A percentile compares a stretch with the other conserved stretches of the same genome.
phyloP scores from a whole-genome alignment of 1,140 invertebrate genomes.

The Lepidotrigona ventralis region DNA sequence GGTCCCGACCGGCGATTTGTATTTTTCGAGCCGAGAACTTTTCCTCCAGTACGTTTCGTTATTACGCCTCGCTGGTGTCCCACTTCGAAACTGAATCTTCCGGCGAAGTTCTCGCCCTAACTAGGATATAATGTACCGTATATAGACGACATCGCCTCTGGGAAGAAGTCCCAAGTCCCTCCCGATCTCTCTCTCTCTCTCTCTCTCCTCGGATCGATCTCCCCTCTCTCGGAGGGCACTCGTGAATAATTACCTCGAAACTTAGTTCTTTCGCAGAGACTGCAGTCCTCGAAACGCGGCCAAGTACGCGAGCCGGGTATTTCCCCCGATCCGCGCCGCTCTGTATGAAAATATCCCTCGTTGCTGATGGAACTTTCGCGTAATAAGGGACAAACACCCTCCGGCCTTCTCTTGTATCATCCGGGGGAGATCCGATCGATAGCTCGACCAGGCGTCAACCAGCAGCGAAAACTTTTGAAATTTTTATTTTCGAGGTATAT shows the following conservation, averaged over 20 bases:
- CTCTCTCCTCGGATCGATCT: slow-evolving; percentile 24
- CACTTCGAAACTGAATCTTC: slow-evolving; percentile 51
- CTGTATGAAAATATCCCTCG: slow-evolving; percentile 12
- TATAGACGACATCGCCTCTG: slow-evolving; percentile 19
- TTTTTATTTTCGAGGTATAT: slow-evolving; percentile 1
- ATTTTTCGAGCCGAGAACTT: slow-evolving; percentile 50
- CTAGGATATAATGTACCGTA: slow-evolving; percentile 41
- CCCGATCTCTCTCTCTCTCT: too few relatives aligned
- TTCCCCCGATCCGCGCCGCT: neutral
- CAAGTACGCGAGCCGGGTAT: neutral
- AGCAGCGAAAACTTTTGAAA: neutral
- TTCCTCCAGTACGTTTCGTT: slow-evolving; percentile 51
- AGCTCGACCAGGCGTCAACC: neutral
- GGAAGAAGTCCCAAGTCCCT: neutral
- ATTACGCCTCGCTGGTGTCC: slow-evolving; percentile 46
- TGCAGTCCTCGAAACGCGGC: neutral
- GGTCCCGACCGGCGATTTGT: slow-evolving; percentile 46
- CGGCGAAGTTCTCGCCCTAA: slow-evolving; percentile 31
- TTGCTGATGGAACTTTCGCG: slow-evolving; percentile 16
- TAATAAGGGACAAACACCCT: slow-evolving; percentile 37
- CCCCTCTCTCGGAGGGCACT: neutral
- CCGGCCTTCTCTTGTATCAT: neutral
- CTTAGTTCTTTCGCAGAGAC: neutral
- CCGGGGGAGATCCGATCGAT: neutral
- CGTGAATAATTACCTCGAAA: slow-evolving; percentile 30